A percentile compares a stretch with the other conserved stretches of the same genome.
Conservation (phyloP, 2,113 vertebrate genomes). For the Ondatra zibethicus region DNA sequence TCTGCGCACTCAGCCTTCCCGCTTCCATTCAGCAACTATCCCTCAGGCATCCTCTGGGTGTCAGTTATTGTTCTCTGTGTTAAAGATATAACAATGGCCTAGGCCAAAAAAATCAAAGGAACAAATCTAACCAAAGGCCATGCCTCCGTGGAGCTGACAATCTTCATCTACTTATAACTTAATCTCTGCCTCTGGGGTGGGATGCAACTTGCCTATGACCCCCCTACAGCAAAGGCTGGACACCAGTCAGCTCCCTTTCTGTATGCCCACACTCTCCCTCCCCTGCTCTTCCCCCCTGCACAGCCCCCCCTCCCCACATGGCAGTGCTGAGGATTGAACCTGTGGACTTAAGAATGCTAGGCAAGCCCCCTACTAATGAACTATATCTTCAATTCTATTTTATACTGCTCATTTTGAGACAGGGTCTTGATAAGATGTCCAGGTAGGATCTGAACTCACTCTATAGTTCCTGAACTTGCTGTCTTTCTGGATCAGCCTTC, state of each 20-base stretch:
- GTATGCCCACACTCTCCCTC: accelerated
- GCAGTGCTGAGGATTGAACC: not conserved
- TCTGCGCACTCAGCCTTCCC: too few relatives aligned
- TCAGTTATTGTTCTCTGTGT: not conserved
- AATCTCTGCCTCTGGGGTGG: not conserved
- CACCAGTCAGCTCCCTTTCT: not conserved
- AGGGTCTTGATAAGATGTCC: not conserved
- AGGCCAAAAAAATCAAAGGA: not conserved
- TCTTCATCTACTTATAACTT: not conserved
- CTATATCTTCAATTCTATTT: not conserved
- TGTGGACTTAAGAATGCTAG: not conserved
- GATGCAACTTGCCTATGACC: not conserved
- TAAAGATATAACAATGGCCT: not conserved
- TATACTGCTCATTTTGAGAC: not conserved
- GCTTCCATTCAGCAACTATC: not conserved
- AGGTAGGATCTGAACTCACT: not conserved
- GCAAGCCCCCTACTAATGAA: not conserved
- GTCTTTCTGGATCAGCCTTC: not conserved
- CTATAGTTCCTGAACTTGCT: not conserved
- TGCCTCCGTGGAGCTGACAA: accelerated
- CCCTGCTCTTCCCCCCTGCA: not conserved
- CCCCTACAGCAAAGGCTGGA: not conserved
- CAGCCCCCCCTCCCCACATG: accelerated
- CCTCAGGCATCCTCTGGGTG: not conserved
- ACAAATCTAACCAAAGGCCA: not conserved